Percentiles rank a stretch among this genome's conserved stretches.
These are phyloP conservation scores for Micrasema minimum DNA, from an alignment of 1,140 invertebrate genomes.

Conservation along the genomic window DNA sequence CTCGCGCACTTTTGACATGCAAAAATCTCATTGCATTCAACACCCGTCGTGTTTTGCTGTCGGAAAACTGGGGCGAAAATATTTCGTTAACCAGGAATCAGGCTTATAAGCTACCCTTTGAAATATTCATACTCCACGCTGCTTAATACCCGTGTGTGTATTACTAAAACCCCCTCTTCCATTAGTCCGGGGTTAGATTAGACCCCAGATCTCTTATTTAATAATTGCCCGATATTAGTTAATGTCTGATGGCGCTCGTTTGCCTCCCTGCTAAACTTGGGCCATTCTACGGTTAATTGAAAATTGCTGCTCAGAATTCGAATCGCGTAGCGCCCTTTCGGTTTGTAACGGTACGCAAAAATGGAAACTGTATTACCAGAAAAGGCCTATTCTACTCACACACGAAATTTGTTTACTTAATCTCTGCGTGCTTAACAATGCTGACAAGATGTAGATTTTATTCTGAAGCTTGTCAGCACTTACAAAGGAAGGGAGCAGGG, in stretches of 20 bases:
- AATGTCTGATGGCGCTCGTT: constrained; percentile 46
- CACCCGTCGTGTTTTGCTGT: constrained; percentile 4
- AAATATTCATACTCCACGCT: constrained; percentile 18
- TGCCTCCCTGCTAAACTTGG: constrained; percentile 34
- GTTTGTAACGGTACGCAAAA: constrained; percentile 31
- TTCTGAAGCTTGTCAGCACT: no score
- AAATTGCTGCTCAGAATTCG: constrained; percentile 44
- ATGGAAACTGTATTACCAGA: constrained; percentile 13
- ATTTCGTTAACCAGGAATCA: constrained; percentile 18
- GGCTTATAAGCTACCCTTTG: constrained; percentile 9
- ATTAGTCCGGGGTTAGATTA: constrained; percentile 50
- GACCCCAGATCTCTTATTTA: constrained; percentile 50
- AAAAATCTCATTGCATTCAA: constrained; percentile 34
- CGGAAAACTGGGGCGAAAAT: constrained; percentile 4
- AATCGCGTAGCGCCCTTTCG: constrained; percentile 27
- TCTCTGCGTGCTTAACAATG: no score
- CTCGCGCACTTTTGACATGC: constrained; percentile 14
- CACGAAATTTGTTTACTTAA: no score
- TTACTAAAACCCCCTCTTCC: constrained; percentile 8
- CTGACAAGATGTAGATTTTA: not conserved
- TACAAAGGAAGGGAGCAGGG: no score
- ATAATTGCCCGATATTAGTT: constrained; percentile 52
- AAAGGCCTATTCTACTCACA: no score
- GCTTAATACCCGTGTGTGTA: constrained; percentile 10
- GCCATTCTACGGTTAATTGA: constrained; percentile 46